These are phyloP conservation scores for Xiphophorus maculatus DNA, from an alignment of 2,113 vertebrate genomes.

Conservation along the genomic window DNA sequence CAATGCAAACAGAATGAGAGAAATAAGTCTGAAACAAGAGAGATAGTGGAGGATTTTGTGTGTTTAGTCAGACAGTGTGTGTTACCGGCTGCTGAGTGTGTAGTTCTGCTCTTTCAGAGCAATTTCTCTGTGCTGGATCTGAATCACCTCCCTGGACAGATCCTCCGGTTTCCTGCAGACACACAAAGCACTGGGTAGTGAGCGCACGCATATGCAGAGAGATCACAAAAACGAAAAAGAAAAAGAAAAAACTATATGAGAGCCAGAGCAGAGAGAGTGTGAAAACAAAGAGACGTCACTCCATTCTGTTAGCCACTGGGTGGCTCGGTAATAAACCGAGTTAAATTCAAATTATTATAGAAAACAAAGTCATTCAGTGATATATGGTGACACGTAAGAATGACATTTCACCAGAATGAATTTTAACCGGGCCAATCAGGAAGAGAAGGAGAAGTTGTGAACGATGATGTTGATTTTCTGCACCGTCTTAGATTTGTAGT, in stretches of 20 bases:
- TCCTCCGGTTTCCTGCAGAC: constrained; percentile 90
- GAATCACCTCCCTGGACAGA: constrained; percentile 90
- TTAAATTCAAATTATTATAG: constrained; percentile 49
- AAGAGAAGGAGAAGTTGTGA: too few species aligned
- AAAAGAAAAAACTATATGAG: constrained; percentile 43
- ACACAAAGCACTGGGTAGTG: constrained; percentile 48
- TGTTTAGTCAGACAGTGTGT: constrained; percentile 16
- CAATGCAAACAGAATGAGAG: constrained; percentile 43
- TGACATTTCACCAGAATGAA: neutral
- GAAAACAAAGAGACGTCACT: constrained; percentile 31
- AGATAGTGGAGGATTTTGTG: constrained; percentile 33
- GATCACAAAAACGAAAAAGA: constrained; percentile 20
- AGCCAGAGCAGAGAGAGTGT: constrained; percentile 23
- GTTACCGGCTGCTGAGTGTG: constrained; percentile 86
- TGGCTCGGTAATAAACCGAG: constrained; percentile 46
- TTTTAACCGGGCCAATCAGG: too few species aligned
- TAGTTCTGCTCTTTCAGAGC: constrained; percentile 90
- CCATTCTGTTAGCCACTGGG: constrained; percentile 32
- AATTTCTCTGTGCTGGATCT: constrained; percentile 92
- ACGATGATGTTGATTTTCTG: too few species aligned
- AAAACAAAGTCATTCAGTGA: constrained; percentile 52
- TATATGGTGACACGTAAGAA: constrained; percentile 10
- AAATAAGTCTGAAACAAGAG: constrained; percentile 37
- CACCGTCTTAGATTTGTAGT: too few species aligned
- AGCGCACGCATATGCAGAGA: constrained; percentile 16